These are phyloP conservation scores for Pristionchus pacificus DNA, from an alignment of 1,140 invertebrate species.

Conservation along the genomic window DNA sequence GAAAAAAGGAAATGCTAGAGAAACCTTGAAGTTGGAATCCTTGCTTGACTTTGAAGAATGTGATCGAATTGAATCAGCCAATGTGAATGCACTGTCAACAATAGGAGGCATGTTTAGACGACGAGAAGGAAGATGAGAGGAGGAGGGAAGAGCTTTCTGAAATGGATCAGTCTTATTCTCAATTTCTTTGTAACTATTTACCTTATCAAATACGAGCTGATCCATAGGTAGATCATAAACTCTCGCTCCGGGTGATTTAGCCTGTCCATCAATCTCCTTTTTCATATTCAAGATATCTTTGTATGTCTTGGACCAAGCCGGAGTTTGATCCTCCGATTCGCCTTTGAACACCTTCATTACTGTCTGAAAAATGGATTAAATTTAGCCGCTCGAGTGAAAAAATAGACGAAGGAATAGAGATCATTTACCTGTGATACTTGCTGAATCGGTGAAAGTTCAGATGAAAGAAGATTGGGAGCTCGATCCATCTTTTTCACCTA, in stretches of 20 bases:
- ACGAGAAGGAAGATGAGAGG: too few relatives aligned
- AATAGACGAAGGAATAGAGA: background rate
- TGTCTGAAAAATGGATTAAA: conserved; percentile 7
- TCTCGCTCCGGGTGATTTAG: conserved; percentile 40
- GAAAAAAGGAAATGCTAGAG: background rate
- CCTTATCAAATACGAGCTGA: conserved; percentile 44
- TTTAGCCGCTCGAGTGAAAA: background rate
- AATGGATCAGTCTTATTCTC: background rate
- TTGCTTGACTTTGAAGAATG: background rate
- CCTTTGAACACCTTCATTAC: background rate
- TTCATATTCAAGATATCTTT: conserved; percentile 39
- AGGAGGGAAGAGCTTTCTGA: background rate
- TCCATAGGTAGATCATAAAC: conserved; percentile 48
- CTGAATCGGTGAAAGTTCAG: conserved; percentile 9
- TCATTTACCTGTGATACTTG: conserved; percentile 35
- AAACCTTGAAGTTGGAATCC: background rate
- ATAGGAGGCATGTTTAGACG: background rate
- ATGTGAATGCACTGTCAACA: conserved; percentile 16
- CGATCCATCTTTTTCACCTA: conserved; percentile 7
- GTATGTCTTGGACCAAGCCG: conserved; percentile 46
- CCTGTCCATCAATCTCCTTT: conserved; percentile 40
- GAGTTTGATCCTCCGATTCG: background rate
- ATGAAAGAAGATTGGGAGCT: background rate
- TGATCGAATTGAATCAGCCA: background rate
- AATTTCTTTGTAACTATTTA: conserved; percentile 17